These are phyloP conservation scores for Steinernema scapterisci DNA, from an alignment of 2,888 invertebrate species.

Conservation along the genomic window DNA sequence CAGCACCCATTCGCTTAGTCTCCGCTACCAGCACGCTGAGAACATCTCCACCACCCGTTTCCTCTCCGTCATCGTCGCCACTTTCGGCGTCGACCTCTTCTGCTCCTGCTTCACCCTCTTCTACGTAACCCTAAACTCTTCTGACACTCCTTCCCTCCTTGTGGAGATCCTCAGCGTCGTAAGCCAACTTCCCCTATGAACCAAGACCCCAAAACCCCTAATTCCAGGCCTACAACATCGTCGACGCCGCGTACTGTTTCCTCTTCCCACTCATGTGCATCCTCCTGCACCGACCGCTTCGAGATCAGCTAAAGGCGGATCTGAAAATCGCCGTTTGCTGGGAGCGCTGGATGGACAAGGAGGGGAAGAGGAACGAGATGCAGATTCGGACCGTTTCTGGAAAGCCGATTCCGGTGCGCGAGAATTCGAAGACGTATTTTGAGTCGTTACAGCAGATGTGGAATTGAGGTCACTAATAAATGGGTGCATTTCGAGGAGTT, in stretches of 20 bases:
- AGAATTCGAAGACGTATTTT: neutral
- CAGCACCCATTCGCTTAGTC: neutral
- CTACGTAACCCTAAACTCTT: slow-evolving; percentile 16
- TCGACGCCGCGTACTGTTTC: slow-evolving; percentile 20
- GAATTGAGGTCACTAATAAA: neutral
- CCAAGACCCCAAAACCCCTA: neutral
- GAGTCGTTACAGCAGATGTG: slow-evolving; percentile 22
- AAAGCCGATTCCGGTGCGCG: neutral
- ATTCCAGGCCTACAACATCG: slow-evolving; percentile 21
- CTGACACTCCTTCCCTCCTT: neutral
- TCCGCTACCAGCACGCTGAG: slow-evolving; percentile 19
- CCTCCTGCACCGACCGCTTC: neutral
- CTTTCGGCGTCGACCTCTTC: slow-evolving; percentile 26
- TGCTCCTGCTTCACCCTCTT: slow-evolving; percentile 27
- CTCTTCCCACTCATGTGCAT: slow-evolving; percentile 22
- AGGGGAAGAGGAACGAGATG: neutral
- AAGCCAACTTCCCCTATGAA: neutral
- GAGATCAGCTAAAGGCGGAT: slow-evolving; percentile 6
- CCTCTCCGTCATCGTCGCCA: slow-evolving; percentile 26
- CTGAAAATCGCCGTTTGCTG: neutral
- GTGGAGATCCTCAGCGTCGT: slow-evolving; percentile 13
- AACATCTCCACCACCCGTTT: slow-evolving; percentile 23
- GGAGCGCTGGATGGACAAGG: neutral
- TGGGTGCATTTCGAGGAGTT: too few species aligned
- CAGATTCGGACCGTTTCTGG: neutral